phyloP scores from a whole-genome alignment of 1,140 invertebrate species.

The Dreissena polymorpha region DNA sequence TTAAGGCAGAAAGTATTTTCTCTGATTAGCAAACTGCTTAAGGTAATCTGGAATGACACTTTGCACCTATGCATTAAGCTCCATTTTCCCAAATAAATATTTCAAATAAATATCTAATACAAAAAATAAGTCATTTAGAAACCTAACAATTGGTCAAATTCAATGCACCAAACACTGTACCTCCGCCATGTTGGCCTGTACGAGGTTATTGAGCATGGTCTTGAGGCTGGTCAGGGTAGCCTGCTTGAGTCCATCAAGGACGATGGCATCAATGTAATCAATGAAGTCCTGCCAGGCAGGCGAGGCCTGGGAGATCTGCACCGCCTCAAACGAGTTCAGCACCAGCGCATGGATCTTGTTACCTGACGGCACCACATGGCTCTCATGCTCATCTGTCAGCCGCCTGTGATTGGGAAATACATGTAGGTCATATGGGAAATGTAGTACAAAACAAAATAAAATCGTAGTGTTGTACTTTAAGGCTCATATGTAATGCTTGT shows the following conservation, averaged over 20 bases:
- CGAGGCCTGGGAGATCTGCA: slow-evolving; percentile 81
- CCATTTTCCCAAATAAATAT: too few relatives aligned
- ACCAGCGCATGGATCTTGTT: slow-evolving; percentile 75
- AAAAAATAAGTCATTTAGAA: too few relatives aligned
- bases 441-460: background rate
- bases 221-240: slow-evolving; percentile 75
- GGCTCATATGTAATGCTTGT: too few relatives aligned
- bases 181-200: slow-evolving; percentile 73
- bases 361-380: slow-evolving; percentile 72
- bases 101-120: too few relatives aligned
- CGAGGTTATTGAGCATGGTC: slow-evolving; percentile 76
- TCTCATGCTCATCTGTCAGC: slow-evolving; percentile 75
- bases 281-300: slow-evolving; percentile 92
- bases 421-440: background rate
- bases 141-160: too few relatives aligned
- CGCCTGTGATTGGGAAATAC: slow-evolving; percentile 61
- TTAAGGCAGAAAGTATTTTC: too few relatives aligned
- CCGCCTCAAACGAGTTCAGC: slow-evolving; percentile 75
- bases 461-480: background rate
- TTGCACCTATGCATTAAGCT: too few relatives aligned
- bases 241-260: slow-evolving; percentile 86
- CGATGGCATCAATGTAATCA: slow-evolving; percentile 90
- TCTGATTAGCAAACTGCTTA: too few relatives aligned
- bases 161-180: slow-evolving; percentile 41
- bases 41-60: too few relatives aligned